Base-by-base conservation (phyloP, 2,888 invertebrate genomes). In the Falcaria lacertinaria region DNA sequence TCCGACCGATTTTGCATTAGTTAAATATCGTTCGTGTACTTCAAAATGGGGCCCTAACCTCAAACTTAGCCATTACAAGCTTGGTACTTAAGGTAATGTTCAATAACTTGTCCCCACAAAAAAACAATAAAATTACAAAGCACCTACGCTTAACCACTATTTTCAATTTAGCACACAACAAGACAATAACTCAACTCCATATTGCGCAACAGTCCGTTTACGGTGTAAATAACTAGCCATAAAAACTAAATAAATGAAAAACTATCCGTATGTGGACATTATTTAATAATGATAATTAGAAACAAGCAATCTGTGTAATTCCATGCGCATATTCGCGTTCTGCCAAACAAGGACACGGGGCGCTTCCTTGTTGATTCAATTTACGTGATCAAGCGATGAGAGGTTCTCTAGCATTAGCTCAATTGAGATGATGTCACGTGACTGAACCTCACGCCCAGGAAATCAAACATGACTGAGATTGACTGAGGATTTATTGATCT, bases 281-380 rank as follows among this genome's bases (percentile, higher is more conserved):
- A 71, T 74, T 79, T 70, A 78, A 78, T 82, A 80, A 79, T 72
- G 74, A 73, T 83, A 82, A 83, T 85, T 78, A 78, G 70, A 64
- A 62, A 66, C 63, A 69, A 74, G 75, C 79, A 78, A 76, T 80
- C 73, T 78, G 64, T 67, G 67, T 69, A 72, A 83, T 81, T 78
- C 79, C 66, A 69, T 53, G 73, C 66, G 76, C 78, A 81, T 74
- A 80, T 82, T 80, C 71, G 79, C 74, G 77, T 80, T 80, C 78
- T 59, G 58, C 83, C 85, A 69, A 82, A 86, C 86, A 87, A 87
- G 88, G 87, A 82, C 84, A 73, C 57, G 47, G 61, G 60, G 60
- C 64, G 74, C 80, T 88, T 88, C 88, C 88, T 86, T 63, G 78
- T 88, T 88, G 86, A 84, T 71, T 85, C 84, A 86, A 54, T 69